phyloP scores from a whole-genome alignment of 2,888 invertebrate genomes.

The Drosophila affinis region DNA sequence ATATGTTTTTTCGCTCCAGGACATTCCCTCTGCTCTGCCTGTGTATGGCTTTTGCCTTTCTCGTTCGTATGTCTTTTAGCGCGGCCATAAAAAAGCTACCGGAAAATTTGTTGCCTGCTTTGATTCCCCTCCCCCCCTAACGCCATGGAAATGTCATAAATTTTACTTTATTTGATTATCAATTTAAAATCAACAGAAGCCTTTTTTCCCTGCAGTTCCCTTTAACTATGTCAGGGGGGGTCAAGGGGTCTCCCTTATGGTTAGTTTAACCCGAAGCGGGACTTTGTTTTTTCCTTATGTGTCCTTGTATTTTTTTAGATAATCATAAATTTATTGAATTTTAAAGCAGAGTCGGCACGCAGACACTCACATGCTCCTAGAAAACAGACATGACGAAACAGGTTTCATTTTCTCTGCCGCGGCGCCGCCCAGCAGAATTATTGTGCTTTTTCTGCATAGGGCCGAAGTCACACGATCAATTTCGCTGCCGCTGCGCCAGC shows the following conservation, averaged over 20 bases:
- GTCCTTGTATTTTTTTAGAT: conserved; percentile 47
- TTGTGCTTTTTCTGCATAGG: too few relatives aligned
- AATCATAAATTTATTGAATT: conserved; percentile 82
- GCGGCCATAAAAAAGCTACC: conserved; percentile 57
- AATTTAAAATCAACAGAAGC: conserved; percentile 62
- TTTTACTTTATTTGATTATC: conserved; percentile 75
- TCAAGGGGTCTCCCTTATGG: conserved; percentile 11
- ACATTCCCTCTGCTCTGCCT: neutral
- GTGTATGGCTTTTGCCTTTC: conserved; percentile 46
- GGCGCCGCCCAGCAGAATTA: too few relatives aligned
- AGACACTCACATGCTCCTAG: too few relatives aligned
- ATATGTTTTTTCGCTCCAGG: neutral
- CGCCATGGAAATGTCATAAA: conserved; percentile 58
- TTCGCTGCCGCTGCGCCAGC: too few relatives aligned
- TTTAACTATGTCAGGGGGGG: neutral
- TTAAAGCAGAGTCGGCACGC: too few relatives aligned
- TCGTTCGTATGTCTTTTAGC: conserved; percentile 56
- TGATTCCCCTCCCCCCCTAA: conserved; percentile 4
- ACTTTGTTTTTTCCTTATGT: conserved; percentile 26
- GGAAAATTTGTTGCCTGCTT: conserved; percentile 33
- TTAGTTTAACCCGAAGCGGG: conserved; percentile 31
- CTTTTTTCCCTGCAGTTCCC: neutral
- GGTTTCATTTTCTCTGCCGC: too few relatives aligned
- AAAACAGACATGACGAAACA: too few relatives aligned
- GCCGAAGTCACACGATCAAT: too few relatives aligned